A percentile compares a stretch with the other conserved stretches of the same genome.
Evolutionary conservation across 2,888 invertebrate genomes (phyloP).

Genomic region (Zonitis immaculata): DNA sequence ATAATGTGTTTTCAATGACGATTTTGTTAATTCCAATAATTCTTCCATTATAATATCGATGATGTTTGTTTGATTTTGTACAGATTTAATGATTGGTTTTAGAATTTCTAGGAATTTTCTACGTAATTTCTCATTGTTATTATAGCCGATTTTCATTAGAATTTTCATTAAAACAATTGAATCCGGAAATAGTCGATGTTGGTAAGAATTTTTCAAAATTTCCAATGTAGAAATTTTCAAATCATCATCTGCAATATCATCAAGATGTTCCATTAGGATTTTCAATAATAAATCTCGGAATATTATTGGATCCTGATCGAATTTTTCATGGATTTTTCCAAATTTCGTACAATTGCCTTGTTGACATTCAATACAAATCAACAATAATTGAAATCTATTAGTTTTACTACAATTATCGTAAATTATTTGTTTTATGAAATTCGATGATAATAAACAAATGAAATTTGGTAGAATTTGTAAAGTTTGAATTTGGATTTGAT

Average conservation of each 20-base stretch:
- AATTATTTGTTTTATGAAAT: slow-evolving; percentile 27
- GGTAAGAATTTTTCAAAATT: slow-evolving; percentile 46
- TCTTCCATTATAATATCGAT: slow-evolving; percentile 48
- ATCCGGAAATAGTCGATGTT: slow-evolving; percentile 48
- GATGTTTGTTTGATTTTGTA: slow-evolving; percentile 44
- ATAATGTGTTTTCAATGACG: slow-evolving; percentile 53
- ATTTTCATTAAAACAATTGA: slow-evolving; percentile 38
- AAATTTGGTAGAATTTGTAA: slow-evolving; percentile 28
- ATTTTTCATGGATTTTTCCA: slow-evolving; percentile 24
- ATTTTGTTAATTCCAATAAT: slow-evolving; percentile 50
- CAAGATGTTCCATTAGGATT: slow-evolving; percentile 33
- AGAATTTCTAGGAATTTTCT: slow-evolving; percentile 41
- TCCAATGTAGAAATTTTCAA: slow-evolving; percentile 42
- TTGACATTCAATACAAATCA: slow-evolving; percentile 34
- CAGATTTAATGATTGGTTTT: slow-evolving; percentile 18
- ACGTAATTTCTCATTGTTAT: slow-evolving; percentile 41
- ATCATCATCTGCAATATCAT: slow-evolving; percentile 25
- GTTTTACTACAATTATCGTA: neutral
- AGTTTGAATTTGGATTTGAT: slow-evolving; percentile 15
- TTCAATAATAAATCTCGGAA: slow-evolving; percentile 29
- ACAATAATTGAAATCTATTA: slow-evolving; percentile 10
- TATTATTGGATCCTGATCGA: slow-evolving; percentile 9
- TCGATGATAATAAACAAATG: slow-evolving; percentile 33
- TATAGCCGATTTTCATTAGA: slow-evolving; percentile 47
- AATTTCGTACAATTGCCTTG: slow-evolving; percentile 13